phyloP scores from a whole-genome alignment of 2,113 vertebrate genomes.

The Leptosomus discolor region DNA sequence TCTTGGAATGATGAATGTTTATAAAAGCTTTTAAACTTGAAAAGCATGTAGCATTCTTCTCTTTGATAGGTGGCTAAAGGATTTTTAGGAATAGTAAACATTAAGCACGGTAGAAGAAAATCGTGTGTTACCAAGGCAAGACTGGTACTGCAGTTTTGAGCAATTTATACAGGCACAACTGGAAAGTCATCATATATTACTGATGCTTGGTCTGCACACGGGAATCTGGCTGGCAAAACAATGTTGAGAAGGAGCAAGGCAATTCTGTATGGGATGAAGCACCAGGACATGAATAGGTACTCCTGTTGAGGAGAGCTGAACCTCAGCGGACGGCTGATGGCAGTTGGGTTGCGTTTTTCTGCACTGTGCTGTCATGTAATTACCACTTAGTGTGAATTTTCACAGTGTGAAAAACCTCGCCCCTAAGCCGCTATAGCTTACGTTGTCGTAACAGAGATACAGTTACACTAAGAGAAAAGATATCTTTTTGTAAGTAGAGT shows the following conservation, averaged over 20 bases:
- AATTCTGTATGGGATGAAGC: not conserved
- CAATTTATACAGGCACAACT: not conserved
- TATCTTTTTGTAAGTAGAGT: not conserved
- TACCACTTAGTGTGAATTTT: not conserved
- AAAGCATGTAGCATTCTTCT: constrained; percentile 24
- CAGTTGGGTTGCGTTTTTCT: not conserved
- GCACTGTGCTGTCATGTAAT: not conserved
- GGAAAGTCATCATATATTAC: not conserved
- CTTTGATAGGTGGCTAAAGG: not conserved
- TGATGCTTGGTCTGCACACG: not conserved
- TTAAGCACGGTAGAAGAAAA: not conserved
- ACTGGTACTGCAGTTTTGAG: not conserved
- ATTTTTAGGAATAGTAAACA: constrained; percentile 23
- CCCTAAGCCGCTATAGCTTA: not conserved
- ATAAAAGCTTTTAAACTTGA: constrained; percentile 24
- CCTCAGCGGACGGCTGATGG: not conserved
- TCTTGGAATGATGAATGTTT: constrained; percentile 4
- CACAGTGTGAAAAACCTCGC: not conserved
- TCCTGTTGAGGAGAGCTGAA: not conserved
- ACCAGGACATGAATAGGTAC: not conserved
- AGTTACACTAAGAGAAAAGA: not conserved
- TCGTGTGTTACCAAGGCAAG: not conserved
- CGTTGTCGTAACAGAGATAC: not conserved
- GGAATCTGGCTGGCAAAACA: not conserved
- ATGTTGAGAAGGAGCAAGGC: not conserved